Evolutionary conservation across 2,797 vertebrate genomes (phyloP), one percentile per base, ranked within the genome.

Genomic region (Galaxias olidus): DNA sequence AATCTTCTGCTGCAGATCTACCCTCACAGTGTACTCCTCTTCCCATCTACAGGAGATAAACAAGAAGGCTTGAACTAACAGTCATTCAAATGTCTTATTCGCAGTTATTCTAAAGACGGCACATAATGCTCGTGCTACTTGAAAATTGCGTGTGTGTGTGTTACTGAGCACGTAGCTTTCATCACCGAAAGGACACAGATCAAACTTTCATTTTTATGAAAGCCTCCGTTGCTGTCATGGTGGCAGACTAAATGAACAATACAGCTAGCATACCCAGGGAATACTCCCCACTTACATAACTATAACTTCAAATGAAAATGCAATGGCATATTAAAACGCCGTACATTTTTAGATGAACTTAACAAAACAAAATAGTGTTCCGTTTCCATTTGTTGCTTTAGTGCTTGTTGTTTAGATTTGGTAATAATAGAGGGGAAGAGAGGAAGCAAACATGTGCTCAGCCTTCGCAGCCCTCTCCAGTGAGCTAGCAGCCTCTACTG

Each of bases 1-100:
- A 59, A 97, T 94, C 51, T 93, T 94, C 80, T 98, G 95, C 40
- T 99, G 93, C 76, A 98, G 88, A 82, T 98, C 96, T 65, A 94
- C 88, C 71, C 97, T 95, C 78, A 95, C 88, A 0, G 94, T 94
- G 80, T 96, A 97, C 73, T 99, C 97, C 80, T 98, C 96, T 88
- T 99, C 97, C 97, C 97, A 99, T 87, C 97, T 99, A 65, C 41
- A 70, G 76, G 46, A 75, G 30, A 57, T 13, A 50, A 46, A 74
- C 14, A 77, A 8, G 53, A 19, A 61, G 20, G 1, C 59, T 52
- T 59, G 49, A 30, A 55, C 30, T 6, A 56, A 59, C 18, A 49
- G 41, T 53, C 53, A 49, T 40, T 18, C 15, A n/a, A n/a, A 12
- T 63, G 15, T 14, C 4, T 30, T 2, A 3, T 30, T 30, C 2